Conservation (phyloP, 2,888 invertebrate species). For the Isotomurus palustris region DNA sequence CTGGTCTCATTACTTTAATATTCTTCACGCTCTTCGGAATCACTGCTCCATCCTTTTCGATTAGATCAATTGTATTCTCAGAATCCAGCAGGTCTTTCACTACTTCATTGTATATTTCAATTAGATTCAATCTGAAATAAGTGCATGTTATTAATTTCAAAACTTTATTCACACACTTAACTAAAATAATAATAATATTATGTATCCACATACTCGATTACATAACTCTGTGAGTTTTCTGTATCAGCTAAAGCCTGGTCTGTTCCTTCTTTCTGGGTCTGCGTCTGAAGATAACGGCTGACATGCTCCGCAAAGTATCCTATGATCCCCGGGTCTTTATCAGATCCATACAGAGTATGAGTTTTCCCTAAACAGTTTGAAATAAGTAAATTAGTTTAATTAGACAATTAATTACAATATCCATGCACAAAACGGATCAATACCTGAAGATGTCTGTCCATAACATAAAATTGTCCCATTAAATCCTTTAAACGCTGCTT, state of each 20-base stretch:
- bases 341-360: slow-evolving; percentile 73
- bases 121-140: slow-evolving; percentile 66
- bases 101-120: slow-evolving; percentile 85
- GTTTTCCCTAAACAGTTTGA: slow-evolving; percentile 68
- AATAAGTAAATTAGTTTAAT: background rate
- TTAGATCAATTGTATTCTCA: slow-evolving; percentile 50
- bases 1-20: slow-evolving; percentile 58
- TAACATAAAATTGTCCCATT: slow-evolving; percentile 88
- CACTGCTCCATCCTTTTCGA: slow-evolving; percentile 60
- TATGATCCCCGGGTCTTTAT: slow-evolving; percentile 67
- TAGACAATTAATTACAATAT: background rate
- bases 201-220: background rate
- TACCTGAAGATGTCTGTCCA: slow-evolving; percentile 83
- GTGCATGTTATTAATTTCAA: background rate
- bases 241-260: slow-evolving; percentile 27
- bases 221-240: slow-evolving; percentile 5
- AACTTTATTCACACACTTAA: background rate
- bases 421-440: no score
- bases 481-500: slow-evolving; percentile 66
- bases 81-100: slow-evolving; percentile 70
- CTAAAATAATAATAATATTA: background rate
- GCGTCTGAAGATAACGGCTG: background rate
- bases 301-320: slow-evolving; percentile 65
- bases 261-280: slow-evolving; percentile 4
- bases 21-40: slow-evolving; percentile 61